Conservation (phyloP, 2,888 invertebrate species). For the Microdon myrmicae region DNA sequence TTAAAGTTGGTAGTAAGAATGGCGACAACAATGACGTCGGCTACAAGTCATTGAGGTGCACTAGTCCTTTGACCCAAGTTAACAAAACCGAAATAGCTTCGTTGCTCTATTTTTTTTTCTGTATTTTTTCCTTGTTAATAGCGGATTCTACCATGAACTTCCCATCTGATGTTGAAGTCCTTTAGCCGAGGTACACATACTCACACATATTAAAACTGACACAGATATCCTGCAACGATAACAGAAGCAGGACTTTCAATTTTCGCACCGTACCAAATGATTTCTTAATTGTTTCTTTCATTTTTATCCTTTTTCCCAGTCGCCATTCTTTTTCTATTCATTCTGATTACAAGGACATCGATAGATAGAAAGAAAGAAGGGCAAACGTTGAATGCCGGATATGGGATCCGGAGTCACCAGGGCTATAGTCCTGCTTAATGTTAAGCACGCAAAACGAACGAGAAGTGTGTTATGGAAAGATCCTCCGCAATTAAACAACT, state of each 20-base stretch:
- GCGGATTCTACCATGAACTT: slow-evolving; percentile 47
- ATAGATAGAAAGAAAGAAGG: not conserved
- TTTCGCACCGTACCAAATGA: slow-evolving; percentile 45
- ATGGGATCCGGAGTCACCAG: too few species aligned
- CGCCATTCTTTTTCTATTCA: not conserved
- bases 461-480: slow-evolving; percentile 39
- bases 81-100: too few species aligned
- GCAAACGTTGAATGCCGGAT: too few species aligned
- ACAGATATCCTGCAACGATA: slow-evolving; percentile 22
- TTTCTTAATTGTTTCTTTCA: slow-evolving; percentile 49
- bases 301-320: slow-evolving; percentile 21
- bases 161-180: slow-evolving; percentile 43
- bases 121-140: slow-evolving; percentile 27
- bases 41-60: slow-evolving; percentile 28
- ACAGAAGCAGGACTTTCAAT: slow-evolving; percentile 37
- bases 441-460: slow-evolving; percentile 19
- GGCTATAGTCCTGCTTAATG: slow-evolving; percentile 12
- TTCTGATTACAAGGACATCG: slow-evolving; percentile 4
- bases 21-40: slow-evolving; percentile 13
- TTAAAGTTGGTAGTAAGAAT: slow-evolving; percentile 5
- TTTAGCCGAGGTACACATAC: too few species aligned
- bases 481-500: slow-evolving; percentile 48
- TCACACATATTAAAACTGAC: slow-evolving; percentile 27
- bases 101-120: not conserved
- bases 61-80: slow-evolving; percentile 28